Percentiles rank a stretch among this genome's conserved stretches.
phyloP scores from a whole-genome alignment of 2,888 invertebrate genomes.

The Phalangium opilio region DNA sequence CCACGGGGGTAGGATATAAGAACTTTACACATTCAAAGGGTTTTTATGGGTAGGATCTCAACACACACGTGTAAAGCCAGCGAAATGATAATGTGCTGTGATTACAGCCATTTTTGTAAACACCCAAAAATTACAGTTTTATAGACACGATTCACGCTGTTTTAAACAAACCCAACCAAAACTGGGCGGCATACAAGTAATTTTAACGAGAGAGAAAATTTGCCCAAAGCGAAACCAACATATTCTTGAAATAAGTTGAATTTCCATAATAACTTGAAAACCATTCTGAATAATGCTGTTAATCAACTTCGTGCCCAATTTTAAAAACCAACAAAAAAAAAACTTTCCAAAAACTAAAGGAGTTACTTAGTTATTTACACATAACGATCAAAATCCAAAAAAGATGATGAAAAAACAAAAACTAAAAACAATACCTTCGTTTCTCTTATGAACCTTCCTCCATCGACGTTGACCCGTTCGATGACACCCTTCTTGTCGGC shows the following conservation, averaged over 20 bases:
- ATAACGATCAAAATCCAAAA: no score
- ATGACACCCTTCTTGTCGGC: conserved; percentile 86
- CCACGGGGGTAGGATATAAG: no score
- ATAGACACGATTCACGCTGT: no score
- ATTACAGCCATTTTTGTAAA: not conserved
- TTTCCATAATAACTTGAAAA: not conserved
- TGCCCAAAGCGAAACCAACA: not conserved
- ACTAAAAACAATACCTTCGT: conserved; percentile 70
- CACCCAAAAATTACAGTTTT: no score
- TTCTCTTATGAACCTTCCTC: conserved; percentile 88
- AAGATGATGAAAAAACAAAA: no score
- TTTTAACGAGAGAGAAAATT: no score
- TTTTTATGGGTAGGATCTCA: no score
- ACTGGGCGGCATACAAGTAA: not conserved
- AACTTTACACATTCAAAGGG: no score
- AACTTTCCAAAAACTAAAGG: not conserved
- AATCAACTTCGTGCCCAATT: not conserved
- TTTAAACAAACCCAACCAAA: not conserved
- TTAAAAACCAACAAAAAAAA: not conserved
- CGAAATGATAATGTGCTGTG: not conserved
- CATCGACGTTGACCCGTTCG: conserved; percentile 86
- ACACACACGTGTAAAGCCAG: conserved; percentile 1
- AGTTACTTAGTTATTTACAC: conserved; percentile 4
- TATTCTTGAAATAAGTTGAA: no score
- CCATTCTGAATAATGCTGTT: not conserved